Evolutionary conservation across 2,888 invertebrate species (phyloP).

Genomic region (Drosophila flavopinicola): DNA sequence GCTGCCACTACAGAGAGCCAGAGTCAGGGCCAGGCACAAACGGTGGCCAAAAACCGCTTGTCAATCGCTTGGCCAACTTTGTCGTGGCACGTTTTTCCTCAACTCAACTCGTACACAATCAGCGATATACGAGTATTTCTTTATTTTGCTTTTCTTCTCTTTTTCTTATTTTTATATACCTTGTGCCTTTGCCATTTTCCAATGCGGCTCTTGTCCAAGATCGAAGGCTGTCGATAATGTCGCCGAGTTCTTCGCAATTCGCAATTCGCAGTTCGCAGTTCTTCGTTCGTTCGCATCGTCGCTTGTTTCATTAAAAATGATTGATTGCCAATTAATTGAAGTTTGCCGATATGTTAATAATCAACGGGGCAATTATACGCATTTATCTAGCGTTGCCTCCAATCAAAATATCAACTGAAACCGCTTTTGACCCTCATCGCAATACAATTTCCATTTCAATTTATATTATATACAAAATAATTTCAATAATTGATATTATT

Average conservation of each 20-base stretch:
- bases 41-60: slow-evolving; percentile 61
- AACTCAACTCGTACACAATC: slow-evolving; percentile 34
- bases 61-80: slow-evolving; percentile 65
- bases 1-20: slow-evolving; percentile 34
- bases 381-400: slow-evolving; percentile 26
- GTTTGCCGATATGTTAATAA: slow-evolving; percentile 81
- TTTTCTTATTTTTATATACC: not conserved
- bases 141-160: slow-evolving; percentile 23
- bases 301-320: slow-evolving; percentile 81
- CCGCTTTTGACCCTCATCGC: not conserved
- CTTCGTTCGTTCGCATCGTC: slow-evolving; percentile 25
- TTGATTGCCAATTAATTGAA: slow-evolving; percentile 82
- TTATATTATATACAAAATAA: slow-evolving; percentile 11
- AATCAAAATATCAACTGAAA: slow-evolving; percentile 1
- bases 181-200: slow-evolving; percentile 22
- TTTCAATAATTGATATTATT: slow-evolving; percentile 26
- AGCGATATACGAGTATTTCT: slow-evolving; percentile 43
- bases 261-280: slow-evolving; percentile 16
- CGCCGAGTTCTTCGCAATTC: slow-evolving; percentile 43
- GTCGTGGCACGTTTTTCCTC: slow-evolving; percentile 49
- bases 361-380: slow-evolving; percentile 58
- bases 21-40: slow-evolving; percentile 1
- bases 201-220: slow-evolving; percentile 55
- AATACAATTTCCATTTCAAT: slow-evolving; percentile 9
- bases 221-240: slow-evolving; percentile 70